Evolutionary conservation across 1,140 invertebrate species (phyloP), one percentile per base, ranked within the genome.

Genomic region (Drosophila nebulosa): DNA sequence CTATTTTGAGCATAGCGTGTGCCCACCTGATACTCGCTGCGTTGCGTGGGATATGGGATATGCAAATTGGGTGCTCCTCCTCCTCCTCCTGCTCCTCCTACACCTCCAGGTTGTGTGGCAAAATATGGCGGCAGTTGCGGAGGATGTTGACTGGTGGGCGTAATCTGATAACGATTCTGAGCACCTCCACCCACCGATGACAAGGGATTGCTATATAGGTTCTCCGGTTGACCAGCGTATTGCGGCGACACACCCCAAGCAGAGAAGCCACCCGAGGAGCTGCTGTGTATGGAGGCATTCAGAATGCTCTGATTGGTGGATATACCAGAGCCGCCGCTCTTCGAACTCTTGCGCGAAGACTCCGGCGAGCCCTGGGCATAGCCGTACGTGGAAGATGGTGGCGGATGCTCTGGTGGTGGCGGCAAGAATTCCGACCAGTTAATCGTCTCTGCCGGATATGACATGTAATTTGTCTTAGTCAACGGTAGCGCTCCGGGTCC

Each of bases 341-440:
- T 91, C n/a, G 90, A 90, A 50, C 89, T 90, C 73, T 90, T 91
- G 18, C 86, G 72, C n/a, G 84, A 91, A 0, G 90, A 91, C 61
- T 91, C 89, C 22, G 90, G 90, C 10, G 89, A 91, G 21, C 89
- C 89, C 14, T 91, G 90, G 0, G 86, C 60, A 66, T 91, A 91
- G 14, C 80, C 79, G 30, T 89, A 90, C 16, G 70, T 78, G 27
- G 85, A 90, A 32, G 91, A 86, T 42, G 95, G 95, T 3, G 96
- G 96, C 9, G 96, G 96, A 91, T 96, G 95, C 73, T 96, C 95
- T 0, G 96, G 96, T 1, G 96, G 96, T 46, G 96, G 96, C 6
- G 96, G 96, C 24, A 96, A 92, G 78, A 96, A 94, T 77, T 96
- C 95, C 14, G 94, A 95, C 95, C 95, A 96, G 90, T 96, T 96